These are phyloP conservation scores for Pandion haliaetus DNA, from an alignment of 2,113 vertebrate species.

Conservation along the genomic window DNA sequence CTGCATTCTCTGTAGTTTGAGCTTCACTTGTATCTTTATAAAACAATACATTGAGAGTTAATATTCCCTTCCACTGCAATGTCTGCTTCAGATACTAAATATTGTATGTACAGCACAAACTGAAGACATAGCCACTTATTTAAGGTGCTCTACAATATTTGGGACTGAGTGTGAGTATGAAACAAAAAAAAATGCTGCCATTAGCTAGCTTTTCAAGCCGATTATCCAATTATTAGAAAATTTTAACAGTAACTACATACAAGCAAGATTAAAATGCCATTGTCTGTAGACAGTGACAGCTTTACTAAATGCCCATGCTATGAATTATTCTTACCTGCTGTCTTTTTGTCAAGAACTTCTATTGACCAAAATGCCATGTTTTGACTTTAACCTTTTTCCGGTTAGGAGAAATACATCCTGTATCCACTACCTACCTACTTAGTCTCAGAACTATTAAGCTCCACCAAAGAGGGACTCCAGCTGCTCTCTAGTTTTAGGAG, in stretches of 20 bases:
- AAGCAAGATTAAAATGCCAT: neutral
- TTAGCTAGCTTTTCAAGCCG: neutral
- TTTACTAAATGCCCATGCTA: neutral
- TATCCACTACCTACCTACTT: neutral
- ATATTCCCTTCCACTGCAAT: neutral
- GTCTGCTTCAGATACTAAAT: neutral
- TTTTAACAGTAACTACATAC: neutral
- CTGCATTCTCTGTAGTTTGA: neutral
- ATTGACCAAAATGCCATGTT: neutral
- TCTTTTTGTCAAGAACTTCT: neutral
- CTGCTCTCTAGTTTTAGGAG: neutral
- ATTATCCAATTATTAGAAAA: neutral
- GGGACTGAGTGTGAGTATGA: neutral
- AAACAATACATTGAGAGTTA: neutral
- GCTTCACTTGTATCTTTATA: neutral
- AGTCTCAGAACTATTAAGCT: neutral
- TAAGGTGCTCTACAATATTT: neutral
- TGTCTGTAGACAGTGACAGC: neutral
- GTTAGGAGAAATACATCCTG: neutral
- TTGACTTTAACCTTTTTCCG: neutral
- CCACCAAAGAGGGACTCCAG: neutral
- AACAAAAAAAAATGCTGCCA: neutral
- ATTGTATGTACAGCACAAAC: neutral
- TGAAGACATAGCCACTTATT: neutral
- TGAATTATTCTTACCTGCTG: neutral